Base-by-base conservation (phyloP, 1,140 invertebrate genomes). In the Magallana gigas region DNA sequence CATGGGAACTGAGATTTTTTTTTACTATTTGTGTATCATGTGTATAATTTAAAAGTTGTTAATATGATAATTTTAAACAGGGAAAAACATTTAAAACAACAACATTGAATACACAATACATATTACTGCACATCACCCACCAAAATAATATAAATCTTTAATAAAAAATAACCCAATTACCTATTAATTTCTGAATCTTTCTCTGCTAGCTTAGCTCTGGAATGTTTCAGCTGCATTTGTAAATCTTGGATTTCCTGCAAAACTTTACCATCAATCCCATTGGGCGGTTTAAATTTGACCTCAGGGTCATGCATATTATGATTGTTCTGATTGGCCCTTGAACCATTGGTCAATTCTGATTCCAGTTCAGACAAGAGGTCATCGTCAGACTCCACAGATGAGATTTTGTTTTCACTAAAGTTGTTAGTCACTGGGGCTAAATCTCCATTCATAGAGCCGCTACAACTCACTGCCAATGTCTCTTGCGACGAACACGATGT, bases 291-390 rank as follows among this genome's bases (percentile, higher is more conserved):
- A 8, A 60, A 8, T 48, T n/a, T 23, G n/a, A 81, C 36, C 18
- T 12, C 23, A 1, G 16, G 8, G 9, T 84, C 48, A 84, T 23
- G 23, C 0, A 58, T 23, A 84, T 7, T 56, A 14, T 59, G 29
- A 48, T n/a, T 60, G 1, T 59, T 60, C 18, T 80, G 85, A 23
- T 59, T 82, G 80, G 71, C 48, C 14, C 81, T 80, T 64, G 68
- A 23, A 36, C 80, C 29, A 56, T 60, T 62, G 29, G 57, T 84
- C 11, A 91, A 86, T 80, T 91, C 91, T 83, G 89, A 89, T 71
- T 91, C 91, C 29, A 91, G 83, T 62, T 91, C 91, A 12, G 85
- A 87, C 80, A 91, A 85, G 6, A 91, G 85, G n/a, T 91, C 88
- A 85, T 91, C 90, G 57, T 90, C 91, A 60, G 64, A 80, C 57